A percentile compares a stretch with the other conserved stretches of the same genome.
These are phyloP conservation scores for Neoarius graeffei DNA, from an alignment of 2,113 vertebrate genomes.

Conservation along the genomic window DNA sequence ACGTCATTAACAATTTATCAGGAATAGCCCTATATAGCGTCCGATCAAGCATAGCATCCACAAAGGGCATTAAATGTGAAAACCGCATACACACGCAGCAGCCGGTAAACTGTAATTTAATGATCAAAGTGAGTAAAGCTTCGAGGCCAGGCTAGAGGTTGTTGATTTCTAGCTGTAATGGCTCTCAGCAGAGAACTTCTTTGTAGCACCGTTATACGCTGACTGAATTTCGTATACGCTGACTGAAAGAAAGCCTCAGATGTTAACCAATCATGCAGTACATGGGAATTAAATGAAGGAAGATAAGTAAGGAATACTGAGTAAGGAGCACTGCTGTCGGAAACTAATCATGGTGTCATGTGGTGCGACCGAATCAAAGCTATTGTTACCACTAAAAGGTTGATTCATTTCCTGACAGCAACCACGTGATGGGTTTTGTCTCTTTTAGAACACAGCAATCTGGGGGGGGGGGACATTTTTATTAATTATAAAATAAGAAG, in stretches of 20 bases:
- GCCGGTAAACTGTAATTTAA: constrained; percentile 9
- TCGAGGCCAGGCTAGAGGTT: neutral
- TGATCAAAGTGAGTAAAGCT: neutral
- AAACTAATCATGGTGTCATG: neutral
- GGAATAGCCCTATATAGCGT: constrained; percentile 3
- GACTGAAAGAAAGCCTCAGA: neutral
- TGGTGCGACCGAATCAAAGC: no score
- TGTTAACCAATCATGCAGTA: neutral
- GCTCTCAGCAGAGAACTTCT: neutral
- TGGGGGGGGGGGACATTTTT: neutral
- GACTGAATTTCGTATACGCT: neutral
- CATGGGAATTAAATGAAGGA: neutral
- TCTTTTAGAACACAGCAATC: neutral
- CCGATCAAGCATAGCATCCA: neutral
- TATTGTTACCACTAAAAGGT: neutral
- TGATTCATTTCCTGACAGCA: neutral
- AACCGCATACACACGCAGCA: neutral
- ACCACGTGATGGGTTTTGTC: neutral
- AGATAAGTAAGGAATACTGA: neutral
- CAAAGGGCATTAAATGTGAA: neutral
- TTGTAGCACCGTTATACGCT: neutral
- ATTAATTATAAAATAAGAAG: neutral
- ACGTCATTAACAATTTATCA: constrained; percentile 33
- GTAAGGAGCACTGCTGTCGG: neutral
- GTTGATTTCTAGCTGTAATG: constrained; percentile 2